Base-by-base conservation (phyloP, 2,113 vertebrate genomes). In the Sterrhoptilus dennistouni region DNA sequence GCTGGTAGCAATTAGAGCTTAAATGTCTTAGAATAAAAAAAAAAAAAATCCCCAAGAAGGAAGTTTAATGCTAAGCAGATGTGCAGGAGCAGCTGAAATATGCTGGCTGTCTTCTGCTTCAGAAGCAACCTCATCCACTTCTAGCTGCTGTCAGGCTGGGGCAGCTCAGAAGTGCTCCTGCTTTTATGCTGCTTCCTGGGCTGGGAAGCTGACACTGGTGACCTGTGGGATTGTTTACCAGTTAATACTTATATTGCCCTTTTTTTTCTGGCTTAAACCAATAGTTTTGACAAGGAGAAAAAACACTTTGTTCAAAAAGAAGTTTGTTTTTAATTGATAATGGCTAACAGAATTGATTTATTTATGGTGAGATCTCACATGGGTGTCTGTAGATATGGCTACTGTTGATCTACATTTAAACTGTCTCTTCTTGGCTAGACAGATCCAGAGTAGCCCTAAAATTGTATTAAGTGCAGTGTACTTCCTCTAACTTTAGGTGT, bases 51-150 rank as follows among this genome's bases (percentile, higher is more conserved):
- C 84, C 92, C 88, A 90, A 94, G 96, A 94, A 95, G 91, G 89
- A 74, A 89, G 89, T 92, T 94, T 97, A 97, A 97, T 97, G 88
- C 87, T 96, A 96, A 97, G 96, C 97, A 98, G 97, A 98, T 97
- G 97, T 97, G 96, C 84, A 40, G 69, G 91, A 95, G 95, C 91
- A 96, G 90, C 95, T 92, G 74, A 96, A 97, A 96, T 96, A 97
- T 89, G 89, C 96, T 96, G 81, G 95, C 96, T 95, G 96, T 96
- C 96, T 97, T 97, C 90, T 96, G 93, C 94, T 95, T 96, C 95
- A 94, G 94, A 64, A 96, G 96, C 93, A 89, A 64, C 86, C 93
- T 92, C 86, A 70, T 96, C 95, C 79, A 69, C 93, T 93, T 96
- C 56, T 50, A 77, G 61, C 92, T 92, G 95, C 94, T 95, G 96